phyloP scores from a whole-genome alignment of 2,113 vertebrate species.

The Lagopus muta region DNA sequence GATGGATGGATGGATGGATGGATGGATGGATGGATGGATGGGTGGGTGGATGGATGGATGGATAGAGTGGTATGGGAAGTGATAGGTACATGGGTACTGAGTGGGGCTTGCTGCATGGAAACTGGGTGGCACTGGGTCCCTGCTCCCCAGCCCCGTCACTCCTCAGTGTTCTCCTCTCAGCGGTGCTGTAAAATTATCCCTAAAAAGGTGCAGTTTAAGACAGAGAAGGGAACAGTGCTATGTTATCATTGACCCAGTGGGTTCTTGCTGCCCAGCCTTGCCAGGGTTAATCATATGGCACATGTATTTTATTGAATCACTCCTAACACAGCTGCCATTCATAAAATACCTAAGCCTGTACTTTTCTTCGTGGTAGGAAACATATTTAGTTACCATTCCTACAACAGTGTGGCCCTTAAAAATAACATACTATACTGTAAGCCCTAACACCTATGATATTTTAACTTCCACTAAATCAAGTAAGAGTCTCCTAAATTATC shows the following conservation, averaged over 20 bases:
- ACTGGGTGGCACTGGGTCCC: no score
- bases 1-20: no score
- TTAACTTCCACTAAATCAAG: neutral
- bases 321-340: neutral
- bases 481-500: neutral
- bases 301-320: neutral
- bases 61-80: no score
- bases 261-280: neutral
- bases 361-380: neutral
- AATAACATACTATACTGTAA: neutral
- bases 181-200: no score
- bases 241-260: neutral
- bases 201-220: neutral
- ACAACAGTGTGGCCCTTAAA: neutral
- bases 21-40: no score
- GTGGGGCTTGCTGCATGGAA: no score
- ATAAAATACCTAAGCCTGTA: neutral
- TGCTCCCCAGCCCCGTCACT: neutral
- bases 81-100: no score
- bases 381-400: neutral
- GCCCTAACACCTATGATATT: neutral
- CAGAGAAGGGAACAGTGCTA: neutral
- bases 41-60: no score
- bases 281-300: neutral
- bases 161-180: no score